These are phyloP conservation scores for Poeciliopsis prolifica DNA, from an alignment of 2,113 vertebrate genomes.

Conservation along the genomic window DNA sequence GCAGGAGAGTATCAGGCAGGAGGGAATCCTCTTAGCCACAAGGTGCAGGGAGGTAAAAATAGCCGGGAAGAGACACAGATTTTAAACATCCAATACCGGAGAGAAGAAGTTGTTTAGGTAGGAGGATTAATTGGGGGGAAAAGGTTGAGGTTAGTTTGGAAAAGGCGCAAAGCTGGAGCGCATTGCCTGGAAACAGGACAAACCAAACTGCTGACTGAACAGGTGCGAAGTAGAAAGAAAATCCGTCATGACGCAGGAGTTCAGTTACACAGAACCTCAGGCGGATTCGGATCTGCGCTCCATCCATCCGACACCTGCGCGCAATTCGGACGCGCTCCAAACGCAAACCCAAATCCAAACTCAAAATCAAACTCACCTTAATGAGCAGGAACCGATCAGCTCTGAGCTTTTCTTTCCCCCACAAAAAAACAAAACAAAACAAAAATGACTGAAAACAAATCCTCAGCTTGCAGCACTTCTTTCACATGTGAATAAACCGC, in stretches of 20 bases:
- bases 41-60: constrained; percentile 55
- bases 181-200: not conserved
- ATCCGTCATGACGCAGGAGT: not conserved
- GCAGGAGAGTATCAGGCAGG: not conserved
- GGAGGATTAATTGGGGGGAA: not conserved
- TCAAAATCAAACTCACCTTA: constrained; percentile 46
- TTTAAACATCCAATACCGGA: constrained; percentile 10
- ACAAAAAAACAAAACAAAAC: not conserved
- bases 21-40: constrained; percentile 65
- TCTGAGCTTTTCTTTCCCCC: not conserved
- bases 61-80: constrained; percentile 39
- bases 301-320: constrained; percentile 36
- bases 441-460: not conserved
- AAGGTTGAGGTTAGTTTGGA: not conserved
- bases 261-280: not conserved
- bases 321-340: constrained; percentile 10
- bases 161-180: too few relatives aligned
- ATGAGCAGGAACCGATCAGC: constrained; percentile 7
- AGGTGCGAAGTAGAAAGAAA: not conserved
- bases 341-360: not conserved
- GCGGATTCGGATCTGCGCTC: constrained; percentile 14
- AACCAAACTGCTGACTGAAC: not conserved
- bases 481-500: constrained; percentile 7
- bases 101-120: not conserved
- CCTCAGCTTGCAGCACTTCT: not conserved